A percentile compares a stretch with the other conserved stretches of the same genome.
phyloP scores from a whole-genome alignment of 2,113 vertebrate genomes.

The Cavia aperea region DNA sequence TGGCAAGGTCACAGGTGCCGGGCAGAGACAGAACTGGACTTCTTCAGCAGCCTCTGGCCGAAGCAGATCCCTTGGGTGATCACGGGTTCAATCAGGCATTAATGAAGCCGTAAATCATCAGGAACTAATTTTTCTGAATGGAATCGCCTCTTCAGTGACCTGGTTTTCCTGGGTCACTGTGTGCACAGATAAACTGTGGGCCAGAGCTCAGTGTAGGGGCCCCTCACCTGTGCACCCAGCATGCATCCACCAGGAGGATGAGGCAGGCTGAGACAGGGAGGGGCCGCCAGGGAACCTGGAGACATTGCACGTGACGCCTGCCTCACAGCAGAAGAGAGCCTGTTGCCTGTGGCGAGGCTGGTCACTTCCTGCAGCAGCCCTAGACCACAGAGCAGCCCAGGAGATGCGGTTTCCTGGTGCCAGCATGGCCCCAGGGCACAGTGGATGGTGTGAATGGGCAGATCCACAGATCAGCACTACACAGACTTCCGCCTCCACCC shows the following conservation, averaged over 20 bases:
- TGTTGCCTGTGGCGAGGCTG: neutral
- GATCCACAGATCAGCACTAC: neutral
- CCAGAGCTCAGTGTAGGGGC: fast-evolving
- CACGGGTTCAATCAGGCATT: conserved; percentile 61
- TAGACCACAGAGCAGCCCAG: neutral
- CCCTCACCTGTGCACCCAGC: neutral
- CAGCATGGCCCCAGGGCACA: neutral
- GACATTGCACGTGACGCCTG: fast-evolving
- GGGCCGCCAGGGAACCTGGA: too few species aligned
- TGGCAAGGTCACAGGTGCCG: conserved; percentile 44
- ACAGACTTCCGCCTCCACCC: neutral
- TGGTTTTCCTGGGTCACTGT: neutral
- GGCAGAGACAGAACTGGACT: conserved; percentile 45
- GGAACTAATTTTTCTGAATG: conserved; percentile 63
- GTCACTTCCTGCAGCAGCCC: too few species aligned
- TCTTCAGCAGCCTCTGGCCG: conserved; percentile 42
- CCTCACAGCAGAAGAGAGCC: fast-evolving
- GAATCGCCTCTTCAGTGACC: conserved; percentile 63
- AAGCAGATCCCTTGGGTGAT: neutral
- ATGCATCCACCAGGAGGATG: fast-evolving
- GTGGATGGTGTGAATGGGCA: neutral
- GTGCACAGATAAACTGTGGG: neutral
- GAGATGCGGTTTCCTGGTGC: neutral
- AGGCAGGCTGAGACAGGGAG: too few species aligned
- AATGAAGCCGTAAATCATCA: conserved; percentile 70